Evolutionary conservation across 2,113 vertebrate genomes (phyloP).

Genomic region (Callithrix jacchus): DNA sequence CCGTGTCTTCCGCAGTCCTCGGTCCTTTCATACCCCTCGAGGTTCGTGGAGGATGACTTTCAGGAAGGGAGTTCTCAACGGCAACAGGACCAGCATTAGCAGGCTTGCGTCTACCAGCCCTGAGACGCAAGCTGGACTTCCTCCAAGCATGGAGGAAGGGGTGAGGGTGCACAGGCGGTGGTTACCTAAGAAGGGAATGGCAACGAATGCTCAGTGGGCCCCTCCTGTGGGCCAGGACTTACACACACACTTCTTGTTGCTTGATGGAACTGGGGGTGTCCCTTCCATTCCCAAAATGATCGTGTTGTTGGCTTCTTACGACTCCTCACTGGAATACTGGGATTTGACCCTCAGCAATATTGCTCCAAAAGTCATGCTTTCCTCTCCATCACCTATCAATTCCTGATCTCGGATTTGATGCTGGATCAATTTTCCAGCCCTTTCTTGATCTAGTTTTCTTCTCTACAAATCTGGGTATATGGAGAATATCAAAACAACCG

Average conservation of each 20-base stretch:
- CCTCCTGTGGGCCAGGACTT: background rate
- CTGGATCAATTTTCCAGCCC: background rate
- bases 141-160: background rate
- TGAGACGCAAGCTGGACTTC: no score
- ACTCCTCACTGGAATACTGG: background rate
- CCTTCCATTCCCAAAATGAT: no score
- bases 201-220: background rate
- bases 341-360: accelerated
- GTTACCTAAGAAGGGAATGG: background rate
- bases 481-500: background rate
- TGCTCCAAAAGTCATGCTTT: background rate
- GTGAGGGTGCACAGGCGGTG: no score
- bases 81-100: background rate
- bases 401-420: no score
- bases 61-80: accelerated
- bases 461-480: background rate
- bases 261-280: no score
- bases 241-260: background rate
- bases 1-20: constrained; percentile 34
- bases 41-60: background rate
- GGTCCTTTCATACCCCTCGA: background rate
- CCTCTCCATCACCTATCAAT: background rate
- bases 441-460: background rate
- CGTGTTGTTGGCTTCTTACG: background rate
- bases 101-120: background rate